Evolutionary conservation across 92 coral and sea anemone genomes (phyloP), one percentile per base, ranked within the genome.

Genomic region (Paragorgia papillata): DNA sequence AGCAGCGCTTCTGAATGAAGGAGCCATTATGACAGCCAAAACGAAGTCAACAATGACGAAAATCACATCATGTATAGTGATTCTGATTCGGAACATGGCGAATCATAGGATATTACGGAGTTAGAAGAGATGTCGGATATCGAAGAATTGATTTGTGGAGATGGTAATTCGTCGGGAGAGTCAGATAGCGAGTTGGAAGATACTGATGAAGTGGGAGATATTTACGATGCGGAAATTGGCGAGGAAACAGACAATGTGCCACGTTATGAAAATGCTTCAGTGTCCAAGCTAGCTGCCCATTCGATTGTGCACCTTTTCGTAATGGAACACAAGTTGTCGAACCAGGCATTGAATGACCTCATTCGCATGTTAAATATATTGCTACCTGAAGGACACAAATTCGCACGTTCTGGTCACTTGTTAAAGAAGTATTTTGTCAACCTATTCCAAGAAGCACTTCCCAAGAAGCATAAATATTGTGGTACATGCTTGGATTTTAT

Each of bases 371-470:
- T n/a, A n/a, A n/a, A n/a, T n/a, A n/a, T n/a, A n/a, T 51, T 81
- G 24, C 39, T 85, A 26, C 83, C 89, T 20, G 57, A 31, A 62
- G 76, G n/a, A n/a, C 79, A 59, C 89, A 85, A 54, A 85, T 81
- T 85, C 67, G 86, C 76, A 35, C 25, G 56, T 12, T 85, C 89
- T 46, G 83, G 82, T n/a, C 66, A 74, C 66, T 33, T 85, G 49
- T 74, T 85, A 27, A 85, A 74, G 79, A 85, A 85, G 50, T 81
- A 75, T 73, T 85, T 81, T 59, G 63, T 80, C 60, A 79, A 75
- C 76, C 66, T 80, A 25, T 85, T 85, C 74, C 82, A 73, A 37
- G 89, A 85, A 53, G 82, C 89, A 28, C 26, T 65, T 9, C 89
- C 86, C 0, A 81, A 22, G 49, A 85, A 75, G 76, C 37, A n/a